Base-by-base conservation (phyloP, 2,888 invertebrate genomes). In the Scrobipalpa atriplicella region DNA sequence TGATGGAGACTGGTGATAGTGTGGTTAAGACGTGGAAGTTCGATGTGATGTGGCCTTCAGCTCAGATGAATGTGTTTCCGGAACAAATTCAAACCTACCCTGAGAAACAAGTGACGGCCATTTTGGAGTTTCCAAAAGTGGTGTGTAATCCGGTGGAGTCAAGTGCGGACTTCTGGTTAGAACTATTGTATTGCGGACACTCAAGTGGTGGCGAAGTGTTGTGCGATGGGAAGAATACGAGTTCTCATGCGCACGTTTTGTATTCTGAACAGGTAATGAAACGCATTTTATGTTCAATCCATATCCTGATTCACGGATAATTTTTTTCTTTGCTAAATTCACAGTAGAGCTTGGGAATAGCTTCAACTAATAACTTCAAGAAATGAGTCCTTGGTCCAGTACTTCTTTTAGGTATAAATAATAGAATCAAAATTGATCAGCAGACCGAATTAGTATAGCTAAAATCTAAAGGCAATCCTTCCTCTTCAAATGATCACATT, bases 11-110 rank as follows among this genome's bases (percentile, higher is more conserved):
- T 11, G 85, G 87, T 58, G 90, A 90, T 51, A 90, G 86, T 73
- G 76, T 88, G 36, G 85, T 92, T 8, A 92, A 92, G 61, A 90
- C 93, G 2, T 93, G 93, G 87, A 93, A 95, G 68, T 93, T 97
- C 76, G 96, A 97, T 76, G 97, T 97, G 7, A 94, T 96, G 85
- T 97, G 97, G 97, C 97, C 97, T 7, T 93, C 94, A 68, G 96
- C 96, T 0, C 94, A 94, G 69, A 84, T 97, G 73, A 94, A 94
- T 64, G 93, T 97, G 62, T 95, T 95, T 67, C 96, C 96, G 3
- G 95, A 96, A 76, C 94, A 95, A 75, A 94, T 97, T 65, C 95
- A 95, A 76, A 97, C 97, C 62, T 97, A 97, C 85, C 97, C 97
- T 5, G 95, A 95, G 79, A 91, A 94, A 68, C 94, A 95, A 38